These are phyloP conservation scores for Ptiloglossa arizonensis DNA, from an alignment of 1,140 invertebrate species.

Conservation along the genomic window DNA sequence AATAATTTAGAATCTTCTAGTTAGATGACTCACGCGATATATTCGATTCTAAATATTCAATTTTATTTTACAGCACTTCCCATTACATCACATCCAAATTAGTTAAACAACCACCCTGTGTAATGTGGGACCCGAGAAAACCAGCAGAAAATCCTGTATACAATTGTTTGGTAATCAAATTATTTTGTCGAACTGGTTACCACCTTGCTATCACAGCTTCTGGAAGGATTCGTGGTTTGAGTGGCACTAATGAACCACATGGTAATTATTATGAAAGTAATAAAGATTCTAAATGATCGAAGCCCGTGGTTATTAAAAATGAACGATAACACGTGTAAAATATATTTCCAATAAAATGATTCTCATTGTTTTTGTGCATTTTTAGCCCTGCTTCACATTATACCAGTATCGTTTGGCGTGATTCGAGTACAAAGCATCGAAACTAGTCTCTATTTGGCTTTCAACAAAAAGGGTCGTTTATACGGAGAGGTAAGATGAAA, in stretches of 20 bases:
- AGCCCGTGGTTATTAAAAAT: background rate
- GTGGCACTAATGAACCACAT: constrained; percentile 81
- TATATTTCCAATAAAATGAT: background rate
- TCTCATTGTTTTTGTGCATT: constrained; percentile 15
- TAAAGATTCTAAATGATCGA: background rate
- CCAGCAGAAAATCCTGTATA: constrained; percentile 69
- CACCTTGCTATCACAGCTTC: constrained; percentile 82
- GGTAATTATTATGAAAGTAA: constrained; percentile 73
- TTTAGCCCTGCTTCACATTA: constrained; percentile 83
- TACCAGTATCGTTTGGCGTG: constrained; percentile 80
- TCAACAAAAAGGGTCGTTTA: constrained; percentile 84
- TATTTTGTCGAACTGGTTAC: constrained; percentile 83
- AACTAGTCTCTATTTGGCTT: constrained; percentile 84
- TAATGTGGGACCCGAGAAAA: constrained; percentile 71
- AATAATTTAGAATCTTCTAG: background rate
- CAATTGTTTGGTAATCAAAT: constrained; percentile 78
- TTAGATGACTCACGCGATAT: too few species aligned
- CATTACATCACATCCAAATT: constrained; percentile 37
- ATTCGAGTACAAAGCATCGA: constrained; percentile 84
- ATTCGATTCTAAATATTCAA: background rate
- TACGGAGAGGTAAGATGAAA: constrained; percentile 84
- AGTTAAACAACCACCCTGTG: constrained; percentile 44
- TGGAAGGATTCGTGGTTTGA: constrained; percentile 82
- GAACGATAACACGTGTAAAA: background rate
- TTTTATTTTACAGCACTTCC: constrained; percentile 42